Evolutionary conservation across 2,888 invertebrate species (phyloP), one percentile per base, ranked within the genome.

Genomic region (Tenthredo notha): DNA sequence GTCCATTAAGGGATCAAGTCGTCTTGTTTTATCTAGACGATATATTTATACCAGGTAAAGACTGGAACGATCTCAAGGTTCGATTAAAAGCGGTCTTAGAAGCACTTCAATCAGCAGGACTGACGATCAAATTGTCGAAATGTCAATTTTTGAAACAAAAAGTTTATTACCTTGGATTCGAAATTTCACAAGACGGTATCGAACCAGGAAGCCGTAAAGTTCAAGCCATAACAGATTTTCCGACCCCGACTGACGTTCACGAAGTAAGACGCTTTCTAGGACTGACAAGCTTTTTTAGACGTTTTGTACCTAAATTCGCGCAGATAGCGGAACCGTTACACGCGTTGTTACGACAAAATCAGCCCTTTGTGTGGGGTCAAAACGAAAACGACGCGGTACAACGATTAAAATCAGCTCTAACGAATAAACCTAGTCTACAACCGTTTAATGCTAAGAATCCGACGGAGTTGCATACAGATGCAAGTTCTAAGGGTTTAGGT

Each of bases 291-390:
- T 86, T 84, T 10, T 86, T 85, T 37, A 21, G 84, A 9, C 43
- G 77, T 43, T 86, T 86, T 21, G 65, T 86, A n/a, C 67, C 82
- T 15, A 43, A 77, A 21, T 86, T 86, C 37, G 61, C 85, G 1
- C 12, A 43, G 12, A 85, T 85, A 0, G 77, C 84, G 0, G 54
- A 65, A 4, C 75, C 80, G 7, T 61, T 85, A 9, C 82, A 25
- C 12, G 10, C 78, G 2, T 43, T 86, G 3, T 77, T 86, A 9
- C 72, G 61, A 10, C 9, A n/a, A 15, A 33, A 65, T 43, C 65
- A 43, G 12, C 65, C 67, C 29, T 33, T 67, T 29, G 15, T 15
- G 1, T 67, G 67, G 67, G 21, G 3, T 15, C 5, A 33, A 67
- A 65, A 40, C n/a, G 43, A 67, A 67, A 1, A 5, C 1, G 21